Percentiles rank a stretch among this genome's conserved stretches.
Conservation (phyloP, 2,797 vertebrate species). For the Caiman crocodilus region DNA sequence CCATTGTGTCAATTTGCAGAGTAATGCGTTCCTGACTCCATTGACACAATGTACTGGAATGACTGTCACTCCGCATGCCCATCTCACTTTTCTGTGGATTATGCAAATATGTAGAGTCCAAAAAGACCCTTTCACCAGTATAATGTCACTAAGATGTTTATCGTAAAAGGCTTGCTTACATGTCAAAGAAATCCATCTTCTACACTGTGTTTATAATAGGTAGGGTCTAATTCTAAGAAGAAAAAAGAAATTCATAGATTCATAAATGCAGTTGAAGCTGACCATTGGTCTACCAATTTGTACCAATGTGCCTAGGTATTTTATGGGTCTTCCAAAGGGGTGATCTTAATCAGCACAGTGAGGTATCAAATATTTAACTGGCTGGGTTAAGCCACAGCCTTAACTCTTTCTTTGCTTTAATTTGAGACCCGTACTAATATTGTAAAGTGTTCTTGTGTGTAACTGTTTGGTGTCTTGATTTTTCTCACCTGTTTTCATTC, state of each 20-base stretch:
- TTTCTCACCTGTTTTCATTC: slow-evolving; percentile 40
- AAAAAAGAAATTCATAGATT: background rate
- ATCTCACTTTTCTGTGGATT: slow-evolving; percentile 32
- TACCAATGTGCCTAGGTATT: slow-evolving; percentile 1
- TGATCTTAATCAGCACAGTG: background rate
- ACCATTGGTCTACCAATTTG: accelerated
- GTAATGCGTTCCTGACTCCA: slow-evolving; percentile 10
- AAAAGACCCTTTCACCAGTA: background rate
- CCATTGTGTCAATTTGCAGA: slow-evolving; percentile 26
- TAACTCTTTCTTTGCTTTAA: background rate
- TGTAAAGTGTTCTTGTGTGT: accelerated
- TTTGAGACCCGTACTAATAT: slow-evolving; percentile 14
- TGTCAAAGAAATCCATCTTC: slow-evolving; percentile 5
- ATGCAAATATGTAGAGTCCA: slow-evolving; percentile 20
- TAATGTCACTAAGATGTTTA: background rate
- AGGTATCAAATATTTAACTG: background rate
- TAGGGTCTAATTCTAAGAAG: background rate
- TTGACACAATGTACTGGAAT: background rate
- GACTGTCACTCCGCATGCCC: slow-evolving; percentile 42
- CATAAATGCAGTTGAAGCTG: background rate
- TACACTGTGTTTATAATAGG: background rate
- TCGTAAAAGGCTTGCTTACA: background rate
- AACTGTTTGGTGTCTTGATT: background rate
- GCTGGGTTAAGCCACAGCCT: background rate
- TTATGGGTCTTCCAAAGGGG: background rate